phyloP scores from a whole-genome alignment of 2,888 invertebrate species.

The Salpingus planirostris region DNA sequence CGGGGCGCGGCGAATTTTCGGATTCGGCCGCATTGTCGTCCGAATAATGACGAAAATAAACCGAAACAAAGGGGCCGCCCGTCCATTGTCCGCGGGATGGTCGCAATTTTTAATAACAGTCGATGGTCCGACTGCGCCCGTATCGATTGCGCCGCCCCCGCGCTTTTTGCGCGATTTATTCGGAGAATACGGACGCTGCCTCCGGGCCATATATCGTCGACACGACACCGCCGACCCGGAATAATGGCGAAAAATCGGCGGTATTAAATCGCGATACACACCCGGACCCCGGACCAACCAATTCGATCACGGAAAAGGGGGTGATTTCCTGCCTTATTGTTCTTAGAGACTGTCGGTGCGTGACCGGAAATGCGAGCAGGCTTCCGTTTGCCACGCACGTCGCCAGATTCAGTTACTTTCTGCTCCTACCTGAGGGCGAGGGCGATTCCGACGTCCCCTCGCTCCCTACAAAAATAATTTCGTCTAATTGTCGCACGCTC shows the following conservation, averaged over 20 bases:
- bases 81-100: conserved; percentile 31
- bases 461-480: neutral
- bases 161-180: conserved; percentile 38
- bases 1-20: no score
- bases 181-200: conserved; percentile 38
- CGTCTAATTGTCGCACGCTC: no score
- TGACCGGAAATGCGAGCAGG: conserved; percentile 24
- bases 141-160: conserved; percentile 30
- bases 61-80: no score
- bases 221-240: no score
- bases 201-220: conserved; percentile 39
- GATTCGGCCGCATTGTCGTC: no score
- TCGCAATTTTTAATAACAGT: conserved; percentile 37
- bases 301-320: no score
- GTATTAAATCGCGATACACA: no score
- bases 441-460: neutral
- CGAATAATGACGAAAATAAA: no score
- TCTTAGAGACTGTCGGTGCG: conserved; percentile 27
- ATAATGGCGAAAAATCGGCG: no score
- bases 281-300: no score
- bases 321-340: no score
- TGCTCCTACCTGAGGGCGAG: neutral
- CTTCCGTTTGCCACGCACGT: conserved; percentile 24
- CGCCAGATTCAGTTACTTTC: conserved; percentile 28
- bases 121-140: no score